Percentiles rank a stretch among this genome's conserved stretches.
Evolutionary conservation across 2,113 vertebrate species (phyloP).

Genomic region (Octodon degus): DNA sequence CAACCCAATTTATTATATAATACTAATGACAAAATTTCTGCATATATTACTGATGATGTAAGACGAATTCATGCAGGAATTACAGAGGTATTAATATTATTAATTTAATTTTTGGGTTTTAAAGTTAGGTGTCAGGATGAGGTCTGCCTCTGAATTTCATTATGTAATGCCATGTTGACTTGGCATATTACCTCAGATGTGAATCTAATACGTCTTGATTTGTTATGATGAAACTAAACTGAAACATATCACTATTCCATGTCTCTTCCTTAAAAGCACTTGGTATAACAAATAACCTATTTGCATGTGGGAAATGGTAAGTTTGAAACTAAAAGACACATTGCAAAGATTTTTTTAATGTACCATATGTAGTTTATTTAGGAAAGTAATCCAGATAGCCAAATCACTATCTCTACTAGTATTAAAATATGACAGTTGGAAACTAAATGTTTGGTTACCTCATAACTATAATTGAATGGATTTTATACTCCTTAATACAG

Average conservation of each 20-base stretch:
- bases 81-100: background rate
- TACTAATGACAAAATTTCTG: background rate
- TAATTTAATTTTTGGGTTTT: background rate
- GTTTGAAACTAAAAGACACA: conserved; percentile 4
- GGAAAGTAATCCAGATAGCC: background rate
- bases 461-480: background rate
- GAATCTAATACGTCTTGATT: background rate
- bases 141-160: background rate
- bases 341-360: background rate
- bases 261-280: background rate
- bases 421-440: background rate
- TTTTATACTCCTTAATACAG: background rate
- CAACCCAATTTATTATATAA: conserved; percentile 34
- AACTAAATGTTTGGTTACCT: background rate
- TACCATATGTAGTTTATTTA: background rate
- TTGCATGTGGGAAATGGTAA: background rate
- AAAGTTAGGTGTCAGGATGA: background rate
- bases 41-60: background rate
- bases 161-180: background rate
- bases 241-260: background rate
- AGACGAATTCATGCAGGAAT: background rate
- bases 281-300: background rate
- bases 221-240: conserved; percentile 12
- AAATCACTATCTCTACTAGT: background rate
- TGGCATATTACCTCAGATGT: background rate